phyloP scores from a whole-genome alignment of 2,113 vertebrate species.

The Lepus europaeus region DNA sequence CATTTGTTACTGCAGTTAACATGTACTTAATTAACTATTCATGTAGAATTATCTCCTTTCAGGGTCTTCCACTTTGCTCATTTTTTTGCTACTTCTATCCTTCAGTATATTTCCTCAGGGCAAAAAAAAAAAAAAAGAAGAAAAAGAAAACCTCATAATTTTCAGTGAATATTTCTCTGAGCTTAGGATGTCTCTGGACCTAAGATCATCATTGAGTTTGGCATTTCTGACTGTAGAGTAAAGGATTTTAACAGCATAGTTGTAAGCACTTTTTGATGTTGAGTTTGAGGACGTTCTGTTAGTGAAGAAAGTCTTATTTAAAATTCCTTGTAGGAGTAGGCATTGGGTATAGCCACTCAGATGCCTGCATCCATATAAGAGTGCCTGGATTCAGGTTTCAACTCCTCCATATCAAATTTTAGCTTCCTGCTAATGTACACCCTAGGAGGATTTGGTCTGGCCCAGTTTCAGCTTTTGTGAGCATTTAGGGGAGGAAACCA shows the following conservation, averaged over 20 bases:
- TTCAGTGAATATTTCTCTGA: conserved; percentile 51
- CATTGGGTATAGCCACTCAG: too few species aligned
- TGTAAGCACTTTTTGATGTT: conserved; percentile 1
- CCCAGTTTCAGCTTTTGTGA: too few species aligned
- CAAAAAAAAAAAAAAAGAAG: background rate
- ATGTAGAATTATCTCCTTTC: background rate
- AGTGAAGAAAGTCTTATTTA: conserved; percentile 24
- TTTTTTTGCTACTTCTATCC: background rate
- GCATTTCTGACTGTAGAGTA: conserved; percentile 47
- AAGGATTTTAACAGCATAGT: background rate
- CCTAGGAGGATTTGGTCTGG: too few species aligned
- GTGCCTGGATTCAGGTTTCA: too few species aligned
- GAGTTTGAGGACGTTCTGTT: conserved; percentile 36
- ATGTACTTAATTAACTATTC: background rate
- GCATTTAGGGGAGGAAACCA: too few species aligned
- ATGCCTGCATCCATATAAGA: too few species aligned
- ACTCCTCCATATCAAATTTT: too few species aligned
- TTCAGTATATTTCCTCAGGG: background rate
- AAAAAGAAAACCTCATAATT: background rate
- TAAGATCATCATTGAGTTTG: background rate
- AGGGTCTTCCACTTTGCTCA: background rate
- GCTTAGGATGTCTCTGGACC: background rate
- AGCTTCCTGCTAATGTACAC: too few species aligned
- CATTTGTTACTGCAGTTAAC: background rate
- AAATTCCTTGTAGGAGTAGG: background rate